Evolutionary conservation across 2,888 invertebrate species (phyloP).

Genomic region (Polydrusus pterygomalis): DNA sequence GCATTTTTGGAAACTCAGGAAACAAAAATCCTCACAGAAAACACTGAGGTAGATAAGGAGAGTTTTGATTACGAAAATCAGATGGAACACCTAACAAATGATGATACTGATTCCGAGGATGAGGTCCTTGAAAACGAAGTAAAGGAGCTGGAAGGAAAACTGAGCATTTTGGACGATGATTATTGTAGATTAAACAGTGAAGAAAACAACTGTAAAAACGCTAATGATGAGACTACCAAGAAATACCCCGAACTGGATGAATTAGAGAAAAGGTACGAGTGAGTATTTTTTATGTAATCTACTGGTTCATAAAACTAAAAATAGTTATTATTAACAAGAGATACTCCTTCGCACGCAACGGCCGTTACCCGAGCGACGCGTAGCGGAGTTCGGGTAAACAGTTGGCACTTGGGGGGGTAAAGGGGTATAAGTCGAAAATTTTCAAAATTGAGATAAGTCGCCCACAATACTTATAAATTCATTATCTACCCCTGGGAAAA

Average conservation of each 20-base stretch:
- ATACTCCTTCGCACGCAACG: too few relatives aligned
- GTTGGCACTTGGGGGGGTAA: too few relatives aligned
- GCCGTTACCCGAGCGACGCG: too few relatives aligned
- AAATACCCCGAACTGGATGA: constrained; percentile 1
- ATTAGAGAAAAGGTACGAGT: constrained; percentile 2
- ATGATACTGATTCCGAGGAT: constrained; percentile 11
- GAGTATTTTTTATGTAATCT: too few relatives aligned
- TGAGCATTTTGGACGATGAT: constrained; percentile 14
- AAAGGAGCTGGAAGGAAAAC: constrained; percentile 18
- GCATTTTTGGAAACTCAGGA: constrained; percentile 5
- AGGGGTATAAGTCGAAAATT: too few relatives aligned
- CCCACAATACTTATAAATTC: too few relatives aligned
- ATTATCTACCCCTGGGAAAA: too few relatives aligned
- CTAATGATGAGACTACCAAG: background rate
- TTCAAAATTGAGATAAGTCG: too few relatives aligned
- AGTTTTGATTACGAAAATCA: background rate
- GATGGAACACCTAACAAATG: background rate
- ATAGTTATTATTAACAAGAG: too few relatives aligned
- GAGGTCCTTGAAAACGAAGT: constrained; percentile 27
- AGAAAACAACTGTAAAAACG: background rate
- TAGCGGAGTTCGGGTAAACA: too few relatives aligned
- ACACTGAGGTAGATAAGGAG: background rate
- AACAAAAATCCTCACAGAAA: constrained; percentile 4
- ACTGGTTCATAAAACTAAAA: too few relatives aligned
- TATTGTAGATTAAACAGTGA: background rate